Evolutionary conservation across 2,888 invertebrate genomes (phyloP), one percentile per base, ranked within the genome.

Genomic region (Acanthoscelides obtectus): DNA sequence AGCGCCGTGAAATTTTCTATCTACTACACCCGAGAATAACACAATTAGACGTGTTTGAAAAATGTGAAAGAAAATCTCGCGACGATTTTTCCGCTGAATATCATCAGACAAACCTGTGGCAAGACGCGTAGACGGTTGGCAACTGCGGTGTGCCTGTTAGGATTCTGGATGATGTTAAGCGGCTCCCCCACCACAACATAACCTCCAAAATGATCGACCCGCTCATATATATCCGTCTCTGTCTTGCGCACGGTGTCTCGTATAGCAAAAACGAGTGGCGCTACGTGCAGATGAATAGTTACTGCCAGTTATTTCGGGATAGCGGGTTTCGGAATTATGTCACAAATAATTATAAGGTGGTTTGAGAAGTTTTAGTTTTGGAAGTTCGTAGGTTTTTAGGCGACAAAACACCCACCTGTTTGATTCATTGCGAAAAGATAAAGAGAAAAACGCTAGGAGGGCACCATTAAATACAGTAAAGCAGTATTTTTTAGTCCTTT

Each of bases 291-390:
- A 45, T 1, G 5, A 17, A 12, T 6, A 45, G 8, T 45, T 45
- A 45, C 12, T 45, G 63, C 67, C n/a, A 68, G 79, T 75, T 81
- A 80, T 81, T 81, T 81, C 77, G 76, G 80, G 80, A 78, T 77
- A 77, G 74, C 73, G 76, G 76, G 74, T 78, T 72, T 75, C 73
- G 72, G 72, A 74, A 76, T 80, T 81, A 80, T 80, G 79, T 80
- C 80, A 80, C 77, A 77, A 71, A 73, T 70, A 70, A 75, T 71
- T 72, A 74, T 72, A 71, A 72, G 70, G 70, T 64, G 20, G 70
- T 25, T 71, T 65, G 63, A 20, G 68, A 4, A 12, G 45, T 45
- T 45, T 45, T 45, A 6, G 5, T 6, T 45, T 25, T 12, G 45
- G 17, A 45, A 12, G 12, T 45, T 45, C 8, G 45, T 45, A 17